A percentile compares a stretch with the other conserved stretches of the same genome.
Conservation (phyloP, 2,797 vertebrate species). For the Pelodytes ibericus region DNA sequence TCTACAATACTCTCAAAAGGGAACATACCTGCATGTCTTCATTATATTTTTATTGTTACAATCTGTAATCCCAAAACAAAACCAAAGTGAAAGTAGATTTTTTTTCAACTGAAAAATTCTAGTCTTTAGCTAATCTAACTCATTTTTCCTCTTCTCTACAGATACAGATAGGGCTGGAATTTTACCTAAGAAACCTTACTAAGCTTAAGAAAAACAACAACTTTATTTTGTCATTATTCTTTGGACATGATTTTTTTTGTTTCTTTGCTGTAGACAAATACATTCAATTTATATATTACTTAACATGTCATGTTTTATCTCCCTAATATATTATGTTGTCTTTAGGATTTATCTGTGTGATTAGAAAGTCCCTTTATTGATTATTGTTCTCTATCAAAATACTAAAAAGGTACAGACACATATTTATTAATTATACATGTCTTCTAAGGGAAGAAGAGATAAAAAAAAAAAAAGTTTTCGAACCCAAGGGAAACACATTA, state of each 20-base stretch:
- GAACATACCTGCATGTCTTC: not conserved
- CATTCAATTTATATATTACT: constrained; percentile 44
- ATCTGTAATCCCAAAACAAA: not conserved
- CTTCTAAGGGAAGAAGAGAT: constrained; percentile 18
- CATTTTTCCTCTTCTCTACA: not conserved
- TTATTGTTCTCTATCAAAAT: constrained; percentile 46
- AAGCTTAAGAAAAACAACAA: not conserved
- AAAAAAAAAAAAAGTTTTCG: constrained; percentile 32
- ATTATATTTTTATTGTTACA: not conserved
- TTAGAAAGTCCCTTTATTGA: constrained; percentile 43
- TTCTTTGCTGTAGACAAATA: constrained; percentile 25
- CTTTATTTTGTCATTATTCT: constrained; percentile 30
- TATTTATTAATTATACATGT: constrained; percentile 46
- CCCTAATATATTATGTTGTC: constrained; percentile 48
- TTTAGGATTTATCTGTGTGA: constrained; percentile 50
- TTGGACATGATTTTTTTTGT: constrained; percentile 19
- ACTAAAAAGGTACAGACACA: not conserved
- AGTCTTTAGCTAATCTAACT: not conserved
- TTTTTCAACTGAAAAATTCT: not conserved
- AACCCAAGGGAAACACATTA: not conserved
- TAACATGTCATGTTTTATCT: constrained; percentile 45
- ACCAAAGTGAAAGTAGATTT: too few relatives aligned
- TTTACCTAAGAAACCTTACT: not conserved
- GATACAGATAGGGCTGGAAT: not conserved
- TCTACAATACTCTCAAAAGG: too few relatives aligned